These are phyloP conservation scores for Terebella lapidaria DNA, from an alignment of 2,888 invertebrate species.

Conservation along the genomic window DNA sequence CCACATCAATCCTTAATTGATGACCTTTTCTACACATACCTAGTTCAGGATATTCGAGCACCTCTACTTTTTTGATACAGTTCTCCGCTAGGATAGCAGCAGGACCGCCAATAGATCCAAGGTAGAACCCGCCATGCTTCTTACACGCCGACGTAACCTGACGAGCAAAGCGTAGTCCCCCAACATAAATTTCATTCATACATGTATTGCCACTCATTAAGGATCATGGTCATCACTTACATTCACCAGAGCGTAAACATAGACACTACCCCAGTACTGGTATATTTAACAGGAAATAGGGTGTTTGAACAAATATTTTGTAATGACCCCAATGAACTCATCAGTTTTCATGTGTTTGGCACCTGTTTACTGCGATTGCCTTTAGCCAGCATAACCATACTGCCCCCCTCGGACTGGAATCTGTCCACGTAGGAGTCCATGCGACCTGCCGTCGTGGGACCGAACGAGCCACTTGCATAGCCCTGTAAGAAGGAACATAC, in stretches of 20 bases:
- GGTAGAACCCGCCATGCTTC: slow-evolving; percentile 52
- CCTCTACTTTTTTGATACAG: slow-evolving; percentile 53
- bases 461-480: slow-evolving; percentile 53
- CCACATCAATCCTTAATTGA: too few species aligned
- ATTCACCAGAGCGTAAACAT: too few species aligned
- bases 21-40: too few species aligned
- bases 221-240: too few species aligned
- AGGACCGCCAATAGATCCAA: slow-evolving; percentile 54
- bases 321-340: not conserved
- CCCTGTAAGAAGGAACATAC: slow-evolving; percentile 43
- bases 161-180: not conserved
- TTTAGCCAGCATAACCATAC: slow-evolving; percentile 53
- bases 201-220: too few species aligned
- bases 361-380: slow-evolving; percentile 41
- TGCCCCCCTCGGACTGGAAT: slow-evolving; percentile 51
- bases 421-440: slow-evolving; percentile 54
- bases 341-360: too few species aligned
- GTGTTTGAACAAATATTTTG: not conserved
- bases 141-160: slow-evolving; percentile 53
- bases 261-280: not conserved
- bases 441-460: slow-evolving; percentile 53
- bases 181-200: too few species aligned
- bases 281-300: not conserved
- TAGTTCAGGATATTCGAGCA: slow-evolving; percentile 52
- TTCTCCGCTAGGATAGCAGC: slow-evolving; percentile 53